A percentile compares a stretch with the other conserved stretches of the same genome.
Conservation (phyloP, 35 echinoderm and acorn worm genomes). For the Stichopus chloronotus region DNA sequence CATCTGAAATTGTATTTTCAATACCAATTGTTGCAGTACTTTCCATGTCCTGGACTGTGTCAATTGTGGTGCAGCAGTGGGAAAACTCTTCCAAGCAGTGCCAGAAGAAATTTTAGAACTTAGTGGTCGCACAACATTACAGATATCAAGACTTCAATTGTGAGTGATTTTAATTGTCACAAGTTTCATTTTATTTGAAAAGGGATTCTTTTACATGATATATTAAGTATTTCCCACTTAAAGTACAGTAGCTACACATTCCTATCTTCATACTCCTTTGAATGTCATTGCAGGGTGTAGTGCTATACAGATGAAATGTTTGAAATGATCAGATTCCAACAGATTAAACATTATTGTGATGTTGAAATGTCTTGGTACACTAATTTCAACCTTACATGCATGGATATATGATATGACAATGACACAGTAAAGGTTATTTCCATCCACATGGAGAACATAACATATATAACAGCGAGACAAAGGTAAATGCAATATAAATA, state of each 20-base stretch:
- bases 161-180: neutral
- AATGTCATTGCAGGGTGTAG: neutral
- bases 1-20: neutral
- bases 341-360: too few relatives aligned
- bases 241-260: neutral
- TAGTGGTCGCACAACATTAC: constrained; percentile 32
- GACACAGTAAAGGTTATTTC: too few relatives aligned
- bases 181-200: neutral
- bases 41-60: constrained; percentile 34
- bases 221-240: neutral
- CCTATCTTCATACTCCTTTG: neutral
- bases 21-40: constrained; percentile 37
- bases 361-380: too few relatives aligned
- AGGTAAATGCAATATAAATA: too few relatives aligned
- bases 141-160: neutral
- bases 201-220: neutral
- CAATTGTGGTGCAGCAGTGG: constrained; percentile 52
- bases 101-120: constrained; percentile 50
- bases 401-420: too few relatives aligned
- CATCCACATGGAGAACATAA: too few relatives aligned
- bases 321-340: neutral
- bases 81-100: constrained; percentile 60
- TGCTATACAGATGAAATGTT: neutral
- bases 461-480: too few relatives aligned
- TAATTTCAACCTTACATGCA: too few relatives aligned